A percentile compares a stretch with the other conserved stretches of the same genome.
Conservation (phyloP, 2,113 vertebrate genomes). For the Burhinus oedicnemus region DNA sequence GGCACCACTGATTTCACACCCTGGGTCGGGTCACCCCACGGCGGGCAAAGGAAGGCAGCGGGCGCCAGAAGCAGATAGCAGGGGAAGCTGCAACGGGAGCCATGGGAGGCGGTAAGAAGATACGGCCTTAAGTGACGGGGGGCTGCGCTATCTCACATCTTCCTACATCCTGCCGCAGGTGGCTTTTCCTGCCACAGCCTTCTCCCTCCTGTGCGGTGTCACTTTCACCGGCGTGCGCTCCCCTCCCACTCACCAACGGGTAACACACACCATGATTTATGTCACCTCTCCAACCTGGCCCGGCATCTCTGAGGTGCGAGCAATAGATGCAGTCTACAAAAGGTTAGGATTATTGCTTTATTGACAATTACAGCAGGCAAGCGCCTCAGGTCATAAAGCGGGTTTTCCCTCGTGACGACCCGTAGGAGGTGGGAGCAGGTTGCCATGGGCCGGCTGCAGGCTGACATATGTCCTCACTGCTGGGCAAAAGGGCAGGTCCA, state of each 20-base stretch:
- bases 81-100: background rate
- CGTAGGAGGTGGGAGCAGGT: conserved; percentile 1
- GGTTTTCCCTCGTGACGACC: background rate
- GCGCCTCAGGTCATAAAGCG: background rate
- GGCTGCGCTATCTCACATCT: background rate
- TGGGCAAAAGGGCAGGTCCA: conserved; percentile 36
- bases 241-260: background rate
- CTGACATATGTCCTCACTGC: conserved; percentile 5
- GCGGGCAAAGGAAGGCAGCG: background rate
- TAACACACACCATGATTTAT: background rate
- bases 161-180: conserved; percentile 24
- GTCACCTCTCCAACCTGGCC: background rate
- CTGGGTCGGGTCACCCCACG: background rate
- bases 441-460: background rate
- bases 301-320: background rate
- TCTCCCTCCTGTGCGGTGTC: background rate
- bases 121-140: fast-evolving
- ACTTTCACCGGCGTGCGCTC: background rate
- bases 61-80: background rate
- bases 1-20: background rate
- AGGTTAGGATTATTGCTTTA: conserved; percentile 17
- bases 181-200: conserved; percentile 17
- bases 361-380: background rate
- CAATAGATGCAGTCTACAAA: background rate
- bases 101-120: background rate